Evolutionary conservation across 2,888 invertebrate genomes (phyloP).

Genomic region (Synergus japonicus): DNA sequence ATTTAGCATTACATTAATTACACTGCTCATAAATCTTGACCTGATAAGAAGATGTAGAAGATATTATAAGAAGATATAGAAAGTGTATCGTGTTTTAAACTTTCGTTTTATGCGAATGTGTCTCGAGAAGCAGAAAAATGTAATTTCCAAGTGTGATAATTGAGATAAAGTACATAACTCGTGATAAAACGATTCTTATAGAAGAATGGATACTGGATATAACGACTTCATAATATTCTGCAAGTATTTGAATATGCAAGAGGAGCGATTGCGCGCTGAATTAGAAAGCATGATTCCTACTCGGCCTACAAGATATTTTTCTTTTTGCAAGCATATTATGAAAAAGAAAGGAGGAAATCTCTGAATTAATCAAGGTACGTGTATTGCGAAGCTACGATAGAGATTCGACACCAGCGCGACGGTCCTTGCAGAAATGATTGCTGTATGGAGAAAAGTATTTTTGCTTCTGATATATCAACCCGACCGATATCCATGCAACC

Average conservation of each 20-base stretch:
- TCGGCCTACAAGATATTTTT: neutral
- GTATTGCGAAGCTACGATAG: neutral
- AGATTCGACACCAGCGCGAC: neutral
- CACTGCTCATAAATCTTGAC: neutral
- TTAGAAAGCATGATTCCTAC: conserved; percentile 14
- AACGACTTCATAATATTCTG: neutral
- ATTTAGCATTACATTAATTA: neutral
- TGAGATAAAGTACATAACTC: neutral
- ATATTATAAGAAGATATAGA: neutral
- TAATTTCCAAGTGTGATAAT: neutral
- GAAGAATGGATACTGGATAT: neutral
- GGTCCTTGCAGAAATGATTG: neutral
- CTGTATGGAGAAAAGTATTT: neutral
- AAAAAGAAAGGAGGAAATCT: conserved; percentile 5
- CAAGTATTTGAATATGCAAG: conserved; percentile 4
- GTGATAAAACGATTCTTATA: neutral
- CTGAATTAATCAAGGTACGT: neutral
- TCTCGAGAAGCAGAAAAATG: too few species aligned
- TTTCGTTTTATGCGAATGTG: neutral
- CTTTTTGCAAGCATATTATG: neutral
- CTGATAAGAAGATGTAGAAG: neutral
- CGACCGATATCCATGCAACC: neutral
- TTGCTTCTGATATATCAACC: neutral
- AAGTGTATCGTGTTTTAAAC: neutral
- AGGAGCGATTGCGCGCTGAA: neutral